Conservation (phyloP, 2,113 vertebrate species). For the Phyllostomus discolor region DNA sequence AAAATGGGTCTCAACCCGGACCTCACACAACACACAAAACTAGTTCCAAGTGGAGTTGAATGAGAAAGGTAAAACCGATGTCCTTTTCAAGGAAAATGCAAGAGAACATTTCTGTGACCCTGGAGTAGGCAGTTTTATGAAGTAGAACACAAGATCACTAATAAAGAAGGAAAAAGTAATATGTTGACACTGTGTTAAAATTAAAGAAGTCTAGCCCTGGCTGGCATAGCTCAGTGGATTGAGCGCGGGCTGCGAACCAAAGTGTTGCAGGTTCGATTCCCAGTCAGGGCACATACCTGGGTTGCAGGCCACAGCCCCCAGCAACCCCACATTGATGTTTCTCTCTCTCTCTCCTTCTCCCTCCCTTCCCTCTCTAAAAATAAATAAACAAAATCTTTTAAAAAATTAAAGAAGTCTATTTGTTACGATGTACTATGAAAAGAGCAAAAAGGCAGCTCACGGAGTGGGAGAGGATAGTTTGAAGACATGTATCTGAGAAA, state of each 20-base stretch:
- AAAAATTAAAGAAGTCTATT: not conserved
- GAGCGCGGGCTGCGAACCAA: too few relatives aligned
- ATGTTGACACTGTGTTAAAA: not conserved
- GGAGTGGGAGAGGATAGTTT: too few relatives aligned
- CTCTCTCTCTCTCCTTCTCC: too few relatives aligned
- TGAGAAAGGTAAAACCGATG: not conserved
- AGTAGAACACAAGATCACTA: not conserved
- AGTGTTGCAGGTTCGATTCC: too few relatives aligned
- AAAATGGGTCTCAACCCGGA: not conserved
- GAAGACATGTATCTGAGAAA: too few relatives aligned
- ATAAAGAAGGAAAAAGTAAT: not conserved
- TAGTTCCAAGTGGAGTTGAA: not conserved
- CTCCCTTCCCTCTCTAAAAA: too few relatives aligned
- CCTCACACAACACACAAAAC: not conserved
- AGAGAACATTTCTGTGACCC: too few relatives aligned
- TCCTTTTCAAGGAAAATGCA: not conserved
- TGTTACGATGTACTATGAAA: not conserved
- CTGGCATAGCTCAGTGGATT: too few relatives aligned
- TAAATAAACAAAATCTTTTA: too few relatives aligned
- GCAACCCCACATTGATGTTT: too few relatives aligned
- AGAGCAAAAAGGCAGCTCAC: not conserved
- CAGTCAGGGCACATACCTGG: too few relatives aligned
- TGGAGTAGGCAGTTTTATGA: not conserved
- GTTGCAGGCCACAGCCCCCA: too few relatives aligned
- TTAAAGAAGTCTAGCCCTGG: not conserved